Percentiles rank a stretch among this genome's conserved stretches.
phyloP scores from a whole-genome alignment of 2,113 vertebrate genomes.

The Rhinoderma darwinii region DNA sequence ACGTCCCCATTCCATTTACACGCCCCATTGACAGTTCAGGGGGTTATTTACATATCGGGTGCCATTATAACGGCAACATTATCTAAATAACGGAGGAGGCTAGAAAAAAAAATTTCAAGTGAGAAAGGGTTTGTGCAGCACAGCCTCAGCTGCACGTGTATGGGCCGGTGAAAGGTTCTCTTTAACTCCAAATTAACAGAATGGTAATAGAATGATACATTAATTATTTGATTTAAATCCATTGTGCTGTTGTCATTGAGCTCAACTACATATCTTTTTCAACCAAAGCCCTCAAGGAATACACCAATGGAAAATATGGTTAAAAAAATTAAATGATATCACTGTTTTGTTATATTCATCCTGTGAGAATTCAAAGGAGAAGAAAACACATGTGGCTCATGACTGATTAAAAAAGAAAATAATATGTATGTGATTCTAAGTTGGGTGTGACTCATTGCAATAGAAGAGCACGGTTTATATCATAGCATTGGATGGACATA shows the following conservation, averaged over 20 bases:
- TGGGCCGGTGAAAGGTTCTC: too few species aligned
- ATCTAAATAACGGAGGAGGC: too few species aligned
- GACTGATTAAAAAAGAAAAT: slow-evolving; percentile 63
- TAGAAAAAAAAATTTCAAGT: too few species aligned
- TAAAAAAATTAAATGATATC: slow-evolving; percentile 74
- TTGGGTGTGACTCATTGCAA: not conserved
- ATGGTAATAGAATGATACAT: too few species aligned
- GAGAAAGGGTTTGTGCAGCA: too few species aligned
- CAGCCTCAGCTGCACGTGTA: too few species aligned
- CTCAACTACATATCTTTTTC: not conserved
- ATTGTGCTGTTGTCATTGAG: not conserved
- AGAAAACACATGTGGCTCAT: slow-evolving; percentile 64
- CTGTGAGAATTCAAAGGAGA: slow-evolving; percentile 61
- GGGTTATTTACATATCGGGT: too few species aligned
- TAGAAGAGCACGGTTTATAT: not conserved
- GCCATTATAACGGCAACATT: too few species aligned
- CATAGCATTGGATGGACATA: not conserved
- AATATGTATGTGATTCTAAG: slow-evolving; percentile 60
- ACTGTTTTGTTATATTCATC: slow-evolving; percentile 71
- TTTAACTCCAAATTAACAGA: too few species aligned
- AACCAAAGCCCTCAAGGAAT: slow-evolving; percentile 63
- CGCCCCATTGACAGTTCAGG: too few species aligned
- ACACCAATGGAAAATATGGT: slow-evolving; percentile 66
- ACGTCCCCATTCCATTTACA: too few species aligned
- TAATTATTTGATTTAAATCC: too few species aligned